A percentile compares a stretch with the other conserved stretches of the same genome.
These are phyloP conservation scores for Troides aeacus DNA, from an alignment of 2,888 invertebrate genomes.

Conservation along the genomic window DNA sequence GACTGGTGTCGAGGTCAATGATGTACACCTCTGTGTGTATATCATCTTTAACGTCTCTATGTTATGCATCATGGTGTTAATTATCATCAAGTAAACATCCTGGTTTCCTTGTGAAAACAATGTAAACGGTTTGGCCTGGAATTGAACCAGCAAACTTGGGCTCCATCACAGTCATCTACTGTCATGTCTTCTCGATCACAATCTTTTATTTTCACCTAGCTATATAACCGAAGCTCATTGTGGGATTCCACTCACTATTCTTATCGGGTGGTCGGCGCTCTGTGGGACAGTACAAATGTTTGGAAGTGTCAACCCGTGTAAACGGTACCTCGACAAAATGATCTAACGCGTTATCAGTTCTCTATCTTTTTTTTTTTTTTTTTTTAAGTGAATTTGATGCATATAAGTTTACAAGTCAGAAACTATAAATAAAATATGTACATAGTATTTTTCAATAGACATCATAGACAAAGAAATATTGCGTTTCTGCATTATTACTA, in stretches of 20 bases:
- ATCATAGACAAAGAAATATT: neutral
- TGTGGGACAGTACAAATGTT: constrained; percentile 75
- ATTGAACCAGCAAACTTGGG: constrained; percentile 53
- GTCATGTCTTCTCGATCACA: constrained; percentile 75
- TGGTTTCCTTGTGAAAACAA: too few species aligned
- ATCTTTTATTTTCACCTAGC: constrained; percentile 78
- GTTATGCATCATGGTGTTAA: too few species aligned
- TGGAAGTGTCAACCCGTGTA: constrained; percentile 72
- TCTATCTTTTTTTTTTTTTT: neutral
- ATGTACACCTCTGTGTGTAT: too few species aligned
- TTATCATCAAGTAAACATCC: too few species aligned
- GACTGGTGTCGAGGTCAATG: too few species aligned
- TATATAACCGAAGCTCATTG: constrained; percentile 75
- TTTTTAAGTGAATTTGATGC: constrained; percentile 2
- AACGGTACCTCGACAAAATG: constrained; percentile 56
- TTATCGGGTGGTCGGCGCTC: constrained; percentile 75
- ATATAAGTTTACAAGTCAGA: neutral
- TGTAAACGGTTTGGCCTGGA: constrained; percentile 47
- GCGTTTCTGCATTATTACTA: too few species aligned
- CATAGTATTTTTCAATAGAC: neutral
- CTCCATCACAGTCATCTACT: constrained; percentile 75
- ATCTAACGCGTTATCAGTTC: constrained; percentile 44
- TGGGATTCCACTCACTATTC: constrained; percentile 73
- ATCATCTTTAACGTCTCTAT: too few species aligned
- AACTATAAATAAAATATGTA: neutral